Evolutionary conservation across 2,797 vertebrate genomes (phyloP).

Genomic region (Onychomys leucogaster): DNA sequence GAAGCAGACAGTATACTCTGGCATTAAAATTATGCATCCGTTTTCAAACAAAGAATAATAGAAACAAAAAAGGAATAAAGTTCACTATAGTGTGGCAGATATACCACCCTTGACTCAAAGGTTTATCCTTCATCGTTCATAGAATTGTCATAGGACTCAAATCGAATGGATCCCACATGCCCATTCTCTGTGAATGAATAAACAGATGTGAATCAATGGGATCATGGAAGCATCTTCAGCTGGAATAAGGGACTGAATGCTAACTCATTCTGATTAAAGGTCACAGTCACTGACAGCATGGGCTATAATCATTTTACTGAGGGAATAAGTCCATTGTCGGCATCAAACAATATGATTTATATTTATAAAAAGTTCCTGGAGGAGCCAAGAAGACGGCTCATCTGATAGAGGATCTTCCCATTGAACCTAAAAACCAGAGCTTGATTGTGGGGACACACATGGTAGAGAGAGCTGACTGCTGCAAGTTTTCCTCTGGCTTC

Average conservation of each 20-base stretch:
- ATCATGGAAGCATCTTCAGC: neutral
- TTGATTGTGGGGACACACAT: neutral
- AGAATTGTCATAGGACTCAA: neutral
- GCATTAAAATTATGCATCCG: neutral
- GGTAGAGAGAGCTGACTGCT: neutral
- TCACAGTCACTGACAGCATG: neutral
- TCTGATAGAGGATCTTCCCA: neutral
- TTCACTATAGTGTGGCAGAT: neutral
- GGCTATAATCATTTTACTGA: neutral
- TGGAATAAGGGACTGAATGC: neutral
- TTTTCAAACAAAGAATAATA: neutral
- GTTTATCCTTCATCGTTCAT: neutral
- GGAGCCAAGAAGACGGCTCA: neutral
- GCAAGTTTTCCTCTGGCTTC: neutral
- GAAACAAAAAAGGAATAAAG: neutral
- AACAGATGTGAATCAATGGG: neutral
- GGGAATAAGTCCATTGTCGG: neutral
- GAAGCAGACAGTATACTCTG: neutral
- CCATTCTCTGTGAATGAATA: neutral
- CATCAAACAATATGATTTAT: neutral
- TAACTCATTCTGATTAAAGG: neutral
- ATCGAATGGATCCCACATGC: neutral
- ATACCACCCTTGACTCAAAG: neutral
- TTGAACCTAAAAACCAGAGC: neutral
- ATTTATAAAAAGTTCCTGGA: neutral